Evolutionary conservation across 2,797 vertebrate genomes (phyloP), one percentile per base, ranked within the genome.

Genomic region (Podargus strigoides): DNA sequence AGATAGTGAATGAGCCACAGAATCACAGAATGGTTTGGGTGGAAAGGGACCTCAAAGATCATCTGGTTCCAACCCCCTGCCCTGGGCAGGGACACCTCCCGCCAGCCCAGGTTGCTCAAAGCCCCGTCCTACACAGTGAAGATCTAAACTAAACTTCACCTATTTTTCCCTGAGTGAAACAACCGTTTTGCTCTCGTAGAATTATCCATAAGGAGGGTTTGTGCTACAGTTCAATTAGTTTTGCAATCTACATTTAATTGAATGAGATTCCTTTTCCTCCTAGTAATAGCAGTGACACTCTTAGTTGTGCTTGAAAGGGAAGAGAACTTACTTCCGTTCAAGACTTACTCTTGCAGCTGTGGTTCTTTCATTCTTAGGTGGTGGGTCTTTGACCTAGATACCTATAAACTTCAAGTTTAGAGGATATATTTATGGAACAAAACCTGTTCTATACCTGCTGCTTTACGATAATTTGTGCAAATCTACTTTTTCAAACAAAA

Each of bases 111-210:
- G n/a, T n/a, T n/a, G n/a, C n/a, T n/a, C n/a, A n/a, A n/a, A n/a
- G n/a, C n/a, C n/a, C n/a, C n/a, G n/a, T n/a, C n/a, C 55, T 47
- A 8, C 0, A 2, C 39, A 32, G 44, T 64, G n/a, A 56, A 59
- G 27, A 41, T 16, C 21, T 47, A 15, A 49, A 37, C 15, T 56
- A 39, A 76, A 44, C 1, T 18, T 41, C 44, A 28, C 39, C 17
- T 3, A 1, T 62, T 62, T 39, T 84, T 58, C 36, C 46, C 22
- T 9, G 32, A 47, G 47, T 27, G 32, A 49, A 84, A 76, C 17
- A 47, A 39, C 23, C 14, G 4, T 41, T 83, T 42, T 59, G 10
- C 10, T 63, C 8, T 27, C 56, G 12, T 41, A 34, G 26, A 44
- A 32, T 64, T 60, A 55, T 23, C 23, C 6, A 6, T 55, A 28